Conservation (phyloP, 2,113 vertebrate genomes). For the Scytalopus superciliaris region DNA sequence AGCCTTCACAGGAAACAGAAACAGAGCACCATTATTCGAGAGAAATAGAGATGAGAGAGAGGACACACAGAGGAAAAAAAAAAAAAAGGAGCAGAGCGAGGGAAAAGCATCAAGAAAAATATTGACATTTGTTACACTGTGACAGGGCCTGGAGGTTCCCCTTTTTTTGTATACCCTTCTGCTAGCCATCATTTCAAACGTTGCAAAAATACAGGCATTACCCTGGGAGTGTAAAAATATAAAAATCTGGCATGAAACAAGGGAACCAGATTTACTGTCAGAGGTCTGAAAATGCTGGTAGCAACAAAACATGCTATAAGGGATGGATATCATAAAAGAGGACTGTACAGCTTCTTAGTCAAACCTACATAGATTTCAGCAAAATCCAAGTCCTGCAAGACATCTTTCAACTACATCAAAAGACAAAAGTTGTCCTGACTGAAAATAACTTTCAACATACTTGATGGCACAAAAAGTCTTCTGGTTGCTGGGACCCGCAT, state of each 20-base stretch:
- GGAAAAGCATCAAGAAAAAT: neutral
- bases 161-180: neutral
- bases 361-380: neutral
- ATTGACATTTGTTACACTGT: neutral
- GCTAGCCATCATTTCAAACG: neutral
- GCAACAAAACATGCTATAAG: neutral
- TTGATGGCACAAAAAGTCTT: neutral
- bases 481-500: neutral
- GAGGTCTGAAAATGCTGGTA: slow-evolving; percentile 18
- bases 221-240: neutral
- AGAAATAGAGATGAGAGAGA: neutral
- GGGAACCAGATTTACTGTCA: slow-evolving; percentile 1
- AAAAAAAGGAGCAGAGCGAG: neutral
- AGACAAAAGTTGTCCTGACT: neutral
- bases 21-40: neutral
- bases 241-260: neutral
- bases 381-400: neutral
- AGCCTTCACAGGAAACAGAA: neutral
- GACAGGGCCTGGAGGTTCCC: neutral
- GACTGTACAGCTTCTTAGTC: neutral
- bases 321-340: neutral
- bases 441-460: neutral
- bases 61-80: neutral
- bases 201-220: neutral
- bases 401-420: neutral